These are phyloP conservation scores for Sander vitreus DNA, from an alignment of 2,113 vertebrate species.

Conservation along the genomic window DNA sequence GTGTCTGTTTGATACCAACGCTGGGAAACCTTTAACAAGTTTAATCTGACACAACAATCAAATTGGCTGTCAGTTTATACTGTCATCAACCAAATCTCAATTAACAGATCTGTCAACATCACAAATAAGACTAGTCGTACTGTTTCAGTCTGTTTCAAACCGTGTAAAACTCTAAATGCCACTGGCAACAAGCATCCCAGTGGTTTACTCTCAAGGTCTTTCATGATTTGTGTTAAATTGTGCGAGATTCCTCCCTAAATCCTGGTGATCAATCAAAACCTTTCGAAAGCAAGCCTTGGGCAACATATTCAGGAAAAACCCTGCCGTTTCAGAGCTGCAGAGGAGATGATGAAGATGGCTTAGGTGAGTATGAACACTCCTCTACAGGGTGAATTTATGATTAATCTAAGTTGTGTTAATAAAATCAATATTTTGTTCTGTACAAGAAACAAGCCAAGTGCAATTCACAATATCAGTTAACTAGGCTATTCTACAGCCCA, in stretches of 20 bases:
- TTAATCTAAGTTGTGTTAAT: conserved; percentile 52
- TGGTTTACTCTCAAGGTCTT: conserved; percentile 58
- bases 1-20: background rate
- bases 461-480: conserved; percentile 58
- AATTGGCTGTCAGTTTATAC: conserved; percentile 7
- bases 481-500: conserved; percentile 44
- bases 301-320: conserved; percentile 71
- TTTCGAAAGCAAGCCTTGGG: conserved; percentile 72
- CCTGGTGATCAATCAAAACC: conserved; percentile 76
- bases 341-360: conserved; percentile 52
- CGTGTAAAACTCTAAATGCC: conserved; percentile 48
- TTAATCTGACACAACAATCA: background rate
- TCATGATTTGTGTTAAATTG: conserved; percentile 74
- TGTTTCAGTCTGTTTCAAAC: conserved; percentile 32
- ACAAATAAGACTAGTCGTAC: background rate
- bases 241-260: conserved; percentile 76
- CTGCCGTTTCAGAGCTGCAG: conserved; percentile 34
- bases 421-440: conserved; percentile 49
- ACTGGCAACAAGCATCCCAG: conserved; percentile 46
- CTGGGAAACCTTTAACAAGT: background rate
- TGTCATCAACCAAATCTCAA: conserved; percentile 47
- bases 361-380: background rate
- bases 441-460: conserved; percentile 52
- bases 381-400: conserved; percentile 30
- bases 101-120: conserved; percentile 49